Evolutionary conservation across 2,113 vertebrate genomes (phyloP), one percentile per base, ranked within the genome.

Genomic region (Sigmodon hispidus): DNA sequence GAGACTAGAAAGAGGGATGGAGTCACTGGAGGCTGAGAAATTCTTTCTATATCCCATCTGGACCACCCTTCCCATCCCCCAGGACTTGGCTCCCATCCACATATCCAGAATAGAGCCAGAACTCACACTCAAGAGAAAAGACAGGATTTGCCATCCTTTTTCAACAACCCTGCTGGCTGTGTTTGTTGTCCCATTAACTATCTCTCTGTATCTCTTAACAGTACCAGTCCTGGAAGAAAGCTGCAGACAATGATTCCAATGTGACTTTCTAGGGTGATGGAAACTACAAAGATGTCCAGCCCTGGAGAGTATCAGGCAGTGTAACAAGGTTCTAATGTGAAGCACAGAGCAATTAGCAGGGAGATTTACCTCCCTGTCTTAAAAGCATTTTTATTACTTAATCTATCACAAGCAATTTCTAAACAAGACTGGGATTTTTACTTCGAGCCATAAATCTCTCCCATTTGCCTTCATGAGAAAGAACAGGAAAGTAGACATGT

Each of bases 331-430:
- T 98, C 97, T 97, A 97, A 98, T 98, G 94, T 97, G 98, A 98
- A 98, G 96, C 97, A 91, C 97, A 95, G 96, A 97, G 97, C 98
- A 98, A 98, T 98, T 98, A 98, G 96, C 96, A 96, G 91, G 40
- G 92, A 98, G 98, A 98, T 98, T 98, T 98, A 98, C 98, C 98
- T 98, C 97, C 96, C 96, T 98, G 98, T 98, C 98, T 97, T 98
- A 98, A 99, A 98, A 98, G 98, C 98, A 97, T 98, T 98, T 98
- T 98, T 98, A 99, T 98, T 98, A 98, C 98, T 98, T 98, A 98
- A 99, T 98, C 98, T 98, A 98, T 98, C 98, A 98, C 87, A 77
- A 96, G 97, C 98, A 98, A 98, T 98, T 98, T 98, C 98, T 98
- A 98, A 98, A 98, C 98, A 98, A 98, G 97, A 96, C 94, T 97